Evolutionary conservation across 2,113 vertebrate genomes (phyloP), one percentile per base, ranked within the genome.

Genomic region (Chrysemys picta): DNA sequence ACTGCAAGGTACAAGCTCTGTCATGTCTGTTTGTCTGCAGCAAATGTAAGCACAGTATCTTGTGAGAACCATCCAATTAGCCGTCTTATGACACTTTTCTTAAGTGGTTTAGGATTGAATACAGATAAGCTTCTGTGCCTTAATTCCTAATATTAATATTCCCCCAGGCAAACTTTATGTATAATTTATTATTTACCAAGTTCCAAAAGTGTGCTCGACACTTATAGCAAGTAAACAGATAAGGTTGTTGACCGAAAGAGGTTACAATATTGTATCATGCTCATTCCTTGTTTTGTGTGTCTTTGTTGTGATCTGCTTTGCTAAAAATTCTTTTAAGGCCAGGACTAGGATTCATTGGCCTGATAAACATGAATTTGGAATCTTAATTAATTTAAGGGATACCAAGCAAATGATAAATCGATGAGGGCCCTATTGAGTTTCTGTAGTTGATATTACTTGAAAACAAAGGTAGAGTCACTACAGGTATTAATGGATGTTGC

Each of bases 81-180:
- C 96, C 91, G 96, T 95, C 81, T 96, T 97, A 84, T 91, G 95
- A 96, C 96, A 97, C 82, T 97, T 27, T 65, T 65, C 57, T n/a
- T 93, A 91, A 38, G 17, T 92, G 16, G 62, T 85, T 90, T 29
- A 50, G 45, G 72, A 42, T 89, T 95, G 96, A 22, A 42, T 97
- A 9, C 76, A 95, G 91, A 97, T 88, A 80, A 78, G 80, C 89
- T 96, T 94, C 89, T 84, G 80, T 92, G 81, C 81, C 94, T 87
- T 81, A 91, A 84, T 94, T 96, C 72, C 31, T 97, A 29, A 22
- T 84, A 93, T 92, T 95, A 95, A 96, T 95, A 96, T 96, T 97
- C 89, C 82, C 53, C 29, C 4, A 0, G 59, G 88, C 94, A 92
- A 94, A 24, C 72, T 93, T 95, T 14, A 31, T 87, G 93, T 81